phyloP scores from a whole-genome alignment of 2,113 vertebrate genomes.

The Takifugu bimaculatus region DNA sequence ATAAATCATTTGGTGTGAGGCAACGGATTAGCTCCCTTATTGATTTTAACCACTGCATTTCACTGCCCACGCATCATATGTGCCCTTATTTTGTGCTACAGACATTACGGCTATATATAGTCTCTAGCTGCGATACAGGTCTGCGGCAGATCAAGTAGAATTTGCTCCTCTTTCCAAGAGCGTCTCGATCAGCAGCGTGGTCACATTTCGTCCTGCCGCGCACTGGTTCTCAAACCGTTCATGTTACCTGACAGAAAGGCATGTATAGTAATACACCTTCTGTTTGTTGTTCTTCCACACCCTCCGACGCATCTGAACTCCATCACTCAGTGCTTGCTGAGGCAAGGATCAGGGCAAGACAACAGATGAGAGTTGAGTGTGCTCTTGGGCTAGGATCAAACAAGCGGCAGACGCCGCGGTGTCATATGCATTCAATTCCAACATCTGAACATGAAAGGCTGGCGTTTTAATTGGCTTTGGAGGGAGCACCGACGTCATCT shows the following conservation, averaged over 20 bases:
- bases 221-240: too few species aligned
- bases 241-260: background rate
- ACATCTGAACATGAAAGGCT: slow-evolving; percentile 14
- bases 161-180: slow-evolving; percentile 1
- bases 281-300: background rate
- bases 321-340: slow-evolving; percentile 56
- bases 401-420: slow-evolving; percentile 11
- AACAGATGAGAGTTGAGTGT: slow-evolving; percentile 25
- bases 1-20: slow-evolving; percentile 54
- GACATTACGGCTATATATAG: slow-evolving; percentile 4
- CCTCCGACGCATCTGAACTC: slow-evolving; percentile 33
- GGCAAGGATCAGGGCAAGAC: slow-evolving; percentile 16
- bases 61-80: slow-evolving; percentile 51
- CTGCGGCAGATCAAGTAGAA: too few species aligned
- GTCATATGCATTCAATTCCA: slow-evolving; percentile 24
- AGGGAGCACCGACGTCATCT: slow-evolving; percentile 6
- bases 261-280: slow-evolving; percentile 18
- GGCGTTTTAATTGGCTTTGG: slow-evolving; percentile 13
- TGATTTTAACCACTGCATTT: slow-evolving; percentile 50
- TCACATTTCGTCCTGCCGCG: too few species aligned
- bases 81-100: slow-evolving; percentile 1
- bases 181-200: slow-evolving; percentile 5
- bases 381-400: slow-evolving; percentile 26
- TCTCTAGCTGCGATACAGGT: background rate
- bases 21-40: slow-evolving; percentile 50